A percentile compares a stretch with the other conserved stretches of the same genome.
phyloP scores from a whole-genome alignment of 1,140 invertebrate genomes.

The Lucilia sericata region DNA sequence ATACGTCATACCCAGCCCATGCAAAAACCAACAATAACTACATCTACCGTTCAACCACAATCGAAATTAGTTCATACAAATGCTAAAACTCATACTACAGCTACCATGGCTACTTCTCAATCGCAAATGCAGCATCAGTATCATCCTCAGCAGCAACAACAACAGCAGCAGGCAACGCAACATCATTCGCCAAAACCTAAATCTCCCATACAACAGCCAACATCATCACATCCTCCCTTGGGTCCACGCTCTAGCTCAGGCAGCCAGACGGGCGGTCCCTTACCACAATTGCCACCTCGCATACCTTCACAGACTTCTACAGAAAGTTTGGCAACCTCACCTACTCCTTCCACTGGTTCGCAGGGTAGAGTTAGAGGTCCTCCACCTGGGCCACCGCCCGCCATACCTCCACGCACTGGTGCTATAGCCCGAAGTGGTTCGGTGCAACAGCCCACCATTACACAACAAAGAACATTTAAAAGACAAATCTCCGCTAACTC shows the following conservation, averaged over 20 bases:
- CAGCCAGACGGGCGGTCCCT: not conserved
- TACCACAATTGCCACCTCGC: conserved; percentile 60
- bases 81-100: conserved; percentile 39
- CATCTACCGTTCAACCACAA: conserved; percentile 65
- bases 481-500: conserved; percentile 65
- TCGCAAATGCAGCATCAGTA: conserved; percentile 27
- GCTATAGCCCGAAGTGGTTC: conserved; percentile 62
- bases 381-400: conserved; percentile 66
- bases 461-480: conserved; percentile 53
- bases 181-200: not conserved
- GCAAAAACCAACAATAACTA: conserved; percentile 65
- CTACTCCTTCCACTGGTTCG: conserved; percentile 62
- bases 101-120: conserved; percentile 35
- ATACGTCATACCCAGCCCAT: conserved; percentile 65
- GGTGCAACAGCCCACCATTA: conserved; percentile 51
- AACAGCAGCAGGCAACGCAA: conserved; percentile 22
- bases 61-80: conserved; percentile 51
- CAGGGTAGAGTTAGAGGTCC: conserved; percentile 50
- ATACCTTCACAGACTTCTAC: conserved; percentile 60
- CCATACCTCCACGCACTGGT: conserved; percentile 66
- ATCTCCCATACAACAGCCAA: conserved; percentile 33
- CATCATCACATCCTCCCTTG: conserved; percentile 40
- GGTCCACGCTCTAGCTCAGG: conserved; percentile 29
- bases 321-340: conserved; percentile 62
- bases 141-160: conserved; percentile 43